A percentile compares a stretch with the other conserved stretches of the same genome.
Conservation (phyloP, 2,797 vertebrate genomes). For the Alosa sapidissima region DNA sequence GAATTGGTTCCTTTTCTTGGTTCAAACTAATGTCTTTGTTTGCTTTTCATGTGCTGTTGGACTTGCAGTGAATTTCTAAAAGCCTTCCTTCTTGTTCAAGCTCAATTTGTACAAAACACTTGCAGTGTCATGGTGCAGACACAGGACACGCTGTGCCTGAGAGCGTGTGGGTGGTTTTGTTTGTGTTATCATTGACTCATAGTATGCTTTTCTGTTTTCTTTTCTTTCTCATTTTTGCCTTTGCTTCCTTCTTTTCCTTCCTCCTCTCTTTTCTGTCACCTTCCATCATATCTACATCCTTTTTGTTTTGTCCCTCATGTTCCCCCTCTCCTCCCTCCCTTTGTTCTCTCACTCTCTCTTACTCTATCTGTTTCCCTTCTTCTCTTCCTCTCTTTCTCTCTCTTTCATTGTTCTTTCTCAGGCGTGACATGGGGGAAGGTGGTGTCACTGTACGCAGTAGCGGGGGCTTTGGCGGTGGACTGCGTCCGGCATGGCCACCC, state of each 20-base stretch:
- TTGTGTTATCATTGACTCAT: slow-evolving; percentile 1
- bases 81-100: background rate
- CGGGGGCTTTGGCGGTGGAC: slow-evolving; percentile 90
- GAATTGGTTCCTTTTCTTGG: background rate
- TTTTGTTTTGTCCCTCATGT: background rate
- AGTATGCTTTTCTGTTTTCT: background rate
- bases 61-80: background rate
- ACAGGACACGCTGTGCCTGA: background rate
- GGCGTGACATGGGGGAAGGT: slow-evolving; percentile 98
- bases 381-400: background rate
- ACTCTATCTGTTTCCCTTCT: background rate
- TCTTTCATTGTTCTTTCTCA: slow-evolving; percentile 52
- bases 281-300: background rate
- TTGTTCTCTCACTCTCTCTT: background rate
- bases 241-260: background rate
- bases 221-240: background rate
- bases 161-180: background rate
- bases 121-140: background rate
- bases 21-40: background rate
- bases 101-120: background rate
- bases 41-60: background rate
- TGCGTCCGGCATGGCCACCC: slow-evolving; percentile 91
- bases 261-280: background rate
- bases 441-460: slow-evolving; percentile 92
- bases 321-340: background rate